Evolutionary conservation across 2,113 vertebrate genomes (phyloP).

Genomic region (Malurus elegans): DNA sequence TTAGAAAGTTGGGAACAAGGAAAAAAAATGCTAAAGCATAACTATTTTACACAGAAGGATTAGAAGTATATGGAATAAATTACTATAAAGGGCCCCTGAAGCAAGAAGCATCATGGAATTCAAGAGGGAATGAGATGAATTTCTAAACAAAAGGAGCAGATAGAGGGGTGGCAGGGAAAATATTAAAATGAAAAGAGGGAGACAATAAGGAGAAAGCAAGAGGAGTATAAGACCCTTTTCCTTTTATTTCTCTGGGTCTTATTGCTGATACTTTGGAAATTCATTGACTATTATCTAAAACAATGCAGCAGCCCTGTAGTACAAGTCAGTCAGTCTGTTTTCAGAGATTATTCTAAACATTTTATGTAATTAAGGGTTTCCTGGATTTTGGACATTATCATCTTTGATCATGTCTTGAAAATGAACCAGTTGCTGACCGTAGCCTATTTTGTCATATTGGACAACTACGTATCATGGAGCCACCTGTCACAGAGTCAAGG

Average conservation of each 20-base stretch:
- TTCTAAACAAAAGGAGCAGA: constrained; percentile 71
- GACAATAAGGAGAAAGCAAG: constrained; percentile 19
- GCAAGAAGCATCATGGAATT: constrained; percentile 71
- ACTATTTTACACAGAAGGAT: constrained; percentile 70
- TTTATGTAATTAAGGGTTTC: not conserved
- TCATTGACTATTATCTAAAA: constrained; percentile 37
- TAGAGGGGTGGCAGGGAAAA: constrained; percentile 26
- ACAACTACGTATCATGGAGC: not conserved
- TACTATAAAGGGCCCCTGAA: constrained; percentile 73
- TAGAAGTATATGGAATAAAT: constrained; percentile 76
- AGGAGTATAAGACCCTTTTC: not conserved
- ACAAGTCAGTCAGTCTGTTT: not conserved
- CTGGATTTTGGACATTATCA: not conserved
- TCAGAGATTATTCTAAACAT: not conserved
- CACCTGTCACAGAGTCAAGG: not conserved
- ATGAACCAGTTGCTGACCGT: not conserved
- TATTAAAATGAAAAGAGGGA: constrained; percentile 56
- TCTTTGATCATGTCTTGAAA: not conserved
- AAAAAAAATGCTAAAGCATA: constrained; percentile 34
- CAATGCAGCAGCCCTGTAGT: not conserved
- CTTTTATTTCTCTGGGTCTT: not conserved
- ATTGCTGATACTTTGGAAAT: not conserved
- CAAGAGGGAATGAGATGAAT: constrained; percentile 71
- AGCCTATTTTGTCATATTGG: not conserved
- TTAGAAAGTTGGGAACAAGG: constrained; percentile 67